Evolutionary conservation across 2,113 vertebrate genomes (phyloP).

Genomic region (Cettia cetti): DNA sequence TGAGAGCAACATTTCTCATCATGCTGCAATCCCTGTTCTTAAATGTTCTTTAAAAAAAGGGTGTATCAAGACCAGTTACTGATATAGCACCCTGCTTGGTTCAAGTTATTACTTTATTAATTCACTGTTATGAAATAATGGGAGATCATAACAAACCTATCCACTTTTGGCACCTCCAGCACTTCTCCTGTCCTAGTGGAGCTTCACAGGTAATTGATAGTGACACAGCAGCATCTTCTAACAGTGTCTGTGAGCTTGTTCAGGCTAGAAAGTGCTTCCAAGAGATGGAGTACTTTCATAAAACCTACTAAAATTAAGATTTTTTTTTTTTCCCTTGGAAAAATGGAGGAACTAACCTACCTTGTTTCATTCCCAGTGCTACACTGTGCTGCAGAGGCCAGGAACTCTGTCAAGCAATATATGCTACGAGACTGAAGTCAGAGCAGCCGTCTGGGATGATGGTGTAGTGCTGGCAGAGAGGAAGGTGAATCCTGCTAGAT

Average conservation of each 20-base stretch:
- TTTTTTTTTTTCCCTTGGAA: not conserved
- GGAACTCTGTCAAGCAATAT: not conserved
- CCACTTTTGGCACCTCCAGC: not conserved
- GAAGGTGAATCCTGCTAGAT: not conserved
- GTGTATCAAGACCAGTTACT: not conserved
- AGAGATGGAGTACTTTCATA: not conserved
- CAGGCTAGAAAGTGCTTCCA: not conserved
- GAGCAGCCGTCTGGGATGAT: not conserved
- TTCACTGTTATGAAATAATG: constrained; percentile 7
- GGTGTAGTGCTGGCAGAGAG: not conserved
- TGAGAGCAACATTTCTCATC: not conserved
- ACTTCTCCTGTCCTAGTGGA: not conserved
- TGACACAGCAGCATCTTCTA: not conserved
- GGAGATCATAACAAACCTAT: not conserved
- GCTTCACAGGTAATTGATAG: not conserved
- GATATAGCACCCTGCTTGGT: not conserved
- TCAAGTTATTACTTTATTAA: not conserved
- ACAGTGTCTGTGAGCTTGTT: not conserved
- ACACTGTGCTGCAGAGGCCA: fast-evolving
- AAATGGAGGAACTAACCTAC: not conserved
- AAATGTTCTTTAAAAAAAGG: not conserved
- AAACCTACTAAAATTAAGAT: not conserved
- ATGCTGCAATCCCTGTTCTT: not conserved
- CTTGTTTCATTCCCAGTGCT: not conserved
- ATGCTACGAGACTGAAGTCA: not conserved